Evolutionary conservation across 35 echinoderm and acorn worm species (phyloP), one percentile per base, ranked within the genome.

Genomic region (Lytechinus variegatus): DNA sequence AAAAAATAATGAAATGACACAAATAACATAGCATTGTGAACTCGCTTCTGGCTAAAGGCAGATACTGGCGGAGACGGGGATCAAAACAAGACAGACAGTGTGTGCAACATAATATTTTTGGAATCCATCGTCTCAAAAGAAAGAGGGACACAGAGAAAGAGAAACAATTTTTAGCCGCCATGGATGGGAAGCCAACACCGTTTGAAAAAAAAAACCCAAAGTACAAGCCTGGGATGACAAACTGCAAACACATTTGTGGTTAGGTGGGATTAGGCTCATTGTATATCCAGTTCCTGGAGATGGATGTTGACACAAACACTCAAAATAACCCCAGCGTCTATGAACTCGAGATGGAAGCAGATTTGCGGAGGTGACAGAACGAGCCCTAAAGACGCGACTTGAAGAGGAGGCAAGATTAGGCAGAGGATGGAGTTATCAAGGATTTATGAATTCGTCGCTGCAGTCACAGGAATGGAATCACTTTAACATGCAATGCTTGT

Each of bases 191-290:
- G 28, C 27, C 54, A 3, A 54, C 21, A 12, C 16, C 14, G 54
- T 44, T 13, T 57, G 28, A 29, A n/a, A 94, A 10, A 94, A 10
- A 44, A 44, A 44, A 44, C 33, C 27, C 27, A 55, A 66, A 52
- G 52, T 27, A 93, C 92, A 53, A 24, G n/a, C 66, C 12, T 14
- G 92, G 33, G 52, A 57, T 93, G 92, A 93, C 53, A 93, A 57
- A 93, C 28, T 93, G 92, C 53, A 54, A 93, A 93, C 92, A 93
- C 92, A 93, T 93, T 56, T 93, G 54, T 28, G 92, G 52, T 54
- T 93, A 10, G 28, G 52, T 54, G 27, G 27, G 92, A 93, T 93
- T 54, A 57, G 13, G n/a, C 9, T 57, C 52, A 54, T 27, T 93
- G 92, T 93, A 54, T 93, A 57, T 93, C 54, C 28, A 93, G 52